Evolutionary conservation across 2,113 vertebrate genomes (phyloP).

Genomic region (Zosterops japonicus): DNA sequence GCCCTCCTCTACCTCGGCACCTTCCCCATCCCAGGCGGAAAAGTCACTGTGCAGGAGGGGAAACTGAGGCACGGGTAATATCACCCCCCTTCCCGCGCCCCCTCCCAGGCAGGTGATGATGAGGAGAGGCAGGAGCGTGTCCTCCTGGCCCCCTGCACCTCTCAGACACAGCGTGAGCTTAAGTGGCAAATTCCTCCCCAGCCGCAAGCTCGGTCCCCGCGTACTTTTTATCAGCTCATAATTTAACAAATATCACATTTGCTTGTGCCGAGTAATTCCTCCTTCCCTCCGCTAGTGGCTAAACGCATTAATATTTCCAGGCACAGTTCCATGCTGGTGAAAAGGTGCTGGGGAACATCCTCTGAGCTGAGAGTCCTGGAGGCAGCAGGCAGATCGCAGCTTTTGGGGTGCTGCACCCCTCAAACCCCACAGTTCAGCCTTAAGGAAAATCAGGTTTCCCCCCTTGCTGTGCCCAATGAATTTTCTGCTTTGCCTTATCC

Average conservation of each 20-base stretch:
- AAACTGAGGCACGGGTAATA: conserved; percentile 33
- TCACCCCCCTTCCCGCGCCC: neutral
- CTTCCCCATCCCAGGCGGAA: neutral
- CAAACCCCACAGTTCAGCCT: neutral
- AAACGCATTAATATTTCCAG: conserved; percentile 19
- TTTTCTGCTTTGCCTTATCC: neutral
- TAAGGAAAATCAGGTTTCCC: neutral
- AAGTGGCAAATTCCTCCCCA: conserved; percentile 5
- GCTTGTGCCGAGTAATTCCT: conserved; percentile 33
- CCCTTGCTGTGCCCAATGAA: neutral
- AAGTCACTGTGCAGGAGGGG: neutral
- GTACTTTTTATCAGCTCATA: conserved; percentile 48
- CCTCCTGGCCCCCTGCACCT: neutral
- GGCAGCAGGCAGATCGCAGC: neutral
- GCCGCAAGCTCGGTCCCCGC: neutral
- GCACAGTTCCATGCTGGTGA: conserved; percentile 25
- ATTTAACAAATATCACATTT: conserved; percentile 46
- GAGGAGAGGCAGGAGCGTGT: neutral
- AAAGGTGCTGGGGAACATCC: conserved; percentile 21
- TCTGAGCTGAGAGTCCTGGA: neutral
- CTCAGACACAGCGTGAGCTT: neutral
- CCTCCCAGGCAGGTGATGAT: neutral
- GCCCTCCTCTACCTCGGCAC: neutral
- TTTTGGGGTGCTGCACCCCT: neutral
- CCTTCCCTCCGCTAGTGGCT: conserved; percentile 49